These are phyloP conservation scores for Anomalospiza imberbis DNA, from an alignment of 2,797 vertebrate genomes.

Conservation along the genomic window DNA sequence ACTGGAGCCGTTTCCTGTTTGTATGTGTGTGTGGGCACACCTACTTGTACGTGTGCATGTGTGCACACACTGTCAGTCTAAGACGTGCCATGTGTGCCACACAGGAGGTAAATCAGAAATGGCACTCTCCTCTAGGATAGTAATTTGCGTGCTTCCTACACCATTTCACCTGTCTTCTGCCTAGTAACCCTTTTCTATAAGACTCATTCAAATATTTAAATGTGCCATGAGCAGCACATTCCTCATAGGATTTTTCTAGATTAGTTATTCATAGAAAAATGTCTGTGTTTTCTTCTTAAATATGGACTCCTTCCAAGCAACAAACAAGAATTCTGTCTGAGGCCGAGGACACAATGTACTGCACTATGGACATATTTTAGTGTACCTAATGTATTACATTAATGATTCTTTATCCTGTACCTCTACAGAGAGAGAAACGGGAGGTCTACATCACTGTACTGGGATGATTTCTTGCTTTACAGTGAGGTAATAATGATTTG, in stretches of 20 bases:
- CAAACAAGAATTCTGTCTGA: not conserved
- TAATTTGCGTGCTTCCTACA: not conserved
- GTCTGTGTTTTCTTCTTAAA: not conserved
- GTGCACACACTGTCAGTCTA: not conserved
- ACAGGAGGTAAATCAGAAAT: not conserved
- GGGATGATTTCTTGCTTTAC: not conserved
- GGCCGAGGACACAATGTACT: not conserved
- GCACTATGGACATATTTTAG: not conserved
- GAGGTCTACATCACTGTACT: not conserved
- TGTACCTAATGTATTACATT: not conserved
- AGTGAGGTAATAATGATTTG: not conserved
- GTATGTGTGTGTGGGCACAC: not conserved
- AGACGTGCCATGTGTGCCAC: not conserved
- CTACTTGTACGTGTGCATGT: fast-evolving
- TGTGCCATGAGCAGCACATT: not conserved
- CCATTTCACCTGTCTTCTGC: not conserved
- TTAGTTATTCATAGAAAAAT: not conserved
- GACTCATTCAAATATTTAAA: not conserved
- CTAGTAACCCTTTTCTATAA: not conserved
- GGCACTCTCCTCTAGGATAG: not conserved
- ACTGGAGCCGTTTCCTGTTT: fast-evolving
- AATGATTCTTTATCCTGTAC: not conserved
- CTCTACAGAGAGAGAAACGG: not conserved
- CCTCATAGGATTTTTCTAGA: not conserved
- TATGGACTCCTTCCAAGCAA: not conserved